Base-by-base conservation (phyloP, 1,140 invertebrate species). In the Orius insidiosus region DNA sequence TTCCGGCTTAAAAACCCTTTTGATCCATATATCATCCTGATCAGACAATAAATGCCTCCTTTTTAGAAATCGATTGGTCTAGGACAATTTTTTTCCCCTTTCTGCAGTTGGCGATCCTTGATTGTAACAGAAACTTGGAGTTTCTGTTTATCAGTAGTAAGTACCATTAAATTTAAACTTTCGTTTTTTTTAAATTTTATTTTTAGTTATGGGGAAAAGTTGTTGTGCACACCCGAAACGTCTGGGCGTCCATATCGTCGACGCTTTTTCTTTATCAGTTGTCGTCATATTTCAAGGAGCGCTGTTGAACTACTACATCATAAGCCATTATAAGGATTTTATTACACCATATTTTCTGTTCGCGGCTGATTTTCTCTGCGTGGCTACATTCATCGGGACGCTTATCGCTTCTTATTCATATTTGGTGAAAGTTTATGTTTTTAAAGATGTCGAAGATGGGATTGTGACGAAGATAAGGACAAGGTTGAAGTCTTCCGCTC, bases 261-360 rank as follows among this genome's bases (percentile, higher is more conserved):
- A 56, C 47, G 51, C 46, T 9, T 31, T 49, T 19, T 46, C 43
- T 1, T 40, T 56, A 8, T 34, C 50, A 7, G n/a, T 51, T 3
- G 37, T 56, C 19, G 33, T 54, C 10, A 46, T 49, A 9, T 33
- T 52, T 40, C 64, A 67, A 54, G 58, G 55, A 32, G 55, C 57
- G 3, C 55, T 62, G 19, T 48, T 67, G 8, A 65, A 67, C 51
- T 63, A 54, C 52, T 65, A 61, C 52, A 58, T 67, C 11, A 64
- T 67, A 10, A 47, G 34, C 10, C 51, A 59, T 33, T 61, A 50
- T 39, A 55, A 53, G 18, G 48, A 54, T 14, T 56, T 55, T 3
- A 53, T 56, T 24, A 51, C 52, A 6, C 59, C 63, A 35, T 67
- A 65, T 49, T 61, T 68, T 44, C 64, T 63, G 59, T 66, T 68